Evolutionary conservation across 2,113 vertebrate species (phyloP).

Genomic region (Dinomys branickii): DNA sequence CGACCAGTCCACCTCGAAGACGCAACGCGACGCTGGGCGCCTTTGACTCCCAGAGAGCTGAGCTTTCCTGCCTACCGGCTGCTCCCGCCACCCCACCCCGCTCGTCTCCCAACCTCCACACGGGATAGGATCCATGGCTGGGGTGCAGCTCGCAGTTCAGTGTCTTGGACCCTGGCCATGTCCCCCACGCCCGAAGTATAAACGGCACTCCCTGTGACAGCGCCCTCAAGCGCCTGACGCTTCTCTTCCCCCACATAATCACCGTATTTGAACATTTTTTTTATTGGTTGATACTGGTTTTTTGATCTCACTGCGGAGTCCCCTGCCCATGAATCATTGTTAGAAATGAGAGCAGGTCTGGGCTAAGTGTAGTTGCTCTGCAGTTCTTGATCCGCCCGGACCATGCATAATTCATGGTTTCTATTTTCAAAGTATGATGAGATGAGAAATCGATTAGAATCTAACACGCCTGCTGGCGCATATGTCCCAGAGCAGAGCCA

Average conservation of each 20-base stretch:
- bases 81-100: not conserved
- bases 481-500: constrained; percentile 35
- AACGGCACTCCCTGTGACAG: not conserved
- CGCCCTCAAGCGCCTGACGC: not conserved
- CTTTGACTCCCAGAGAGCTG: not conserved
- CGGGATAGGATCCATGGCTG: not conserved
- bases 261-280: not conserved
- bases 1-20: not conserved
- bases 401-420: constrained; percentile 84
- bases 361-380: constrained; percentile 71
- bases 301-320: not conserved
- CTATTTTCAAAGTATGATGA: constrained; percentile 77
- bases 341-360: constrained; percentile 81
- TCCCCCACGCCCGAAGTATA: not conserved
- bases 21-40: not conserved
- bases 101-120: not conserved
- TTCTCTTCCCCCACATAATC: not conserved
- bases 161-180: not conserved
- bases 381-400: constrained; percentile 68
- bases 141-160: not conserved
- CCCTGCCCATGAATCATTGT: constrained; percentile 60
- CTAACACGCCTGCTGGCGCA: constrained; percentile 64
- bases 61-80: not conserved
- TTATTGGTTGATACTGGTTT: not conserved
- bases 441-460: constrained; percentile 81